Base-by-base conservation (phyloP, 2,888 invertebrate species). In the Blastobasis lacticolella region DNA sequence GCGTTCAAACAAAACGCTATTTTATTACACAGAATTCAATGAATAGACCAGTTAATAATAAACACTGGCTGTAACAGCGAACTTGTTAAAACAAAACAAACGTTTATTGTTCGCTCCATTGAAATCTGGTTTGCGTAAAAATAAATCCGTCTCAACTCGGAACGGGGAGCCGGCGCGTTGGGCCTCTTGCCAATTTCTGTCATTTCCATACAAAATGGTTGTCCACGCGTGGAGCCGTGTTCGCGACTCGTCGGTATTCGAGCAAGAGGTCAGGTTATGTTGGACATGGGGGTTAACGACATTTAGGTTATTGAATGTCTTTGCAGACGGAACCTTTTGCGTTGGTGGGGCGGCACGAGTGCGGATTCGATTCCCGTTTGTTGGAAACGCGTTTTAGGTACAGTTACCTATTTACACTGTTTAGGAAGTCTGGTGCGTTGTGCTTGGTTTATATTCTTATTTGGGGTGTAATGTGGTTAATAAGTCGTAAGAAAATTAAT, bases 41-140 rank as follows among this genome's bases (percentile, higher is more conserved):
- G 23, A 23, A 23, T 23, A 23, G 23, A 3, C 23, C 2, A 23
- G 23, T 23, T 23, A 23, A 23, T 23, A 23, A 23, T 23, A 23
- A 23, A 23, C 23, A 23, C 23, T 23, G 23, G 23, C 23, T 23
- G 23, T 23, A 23, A 23, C 23, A 23, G 23, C 23, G 23, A 23
- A 23, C 23, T 23, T 23, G 23, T 23, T 23, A 23, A 23, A 23
- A 23, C 23, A 23, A 23, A 23, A 23, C 47, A 48, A 49, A 51
- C 41, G 41, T 51, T 49, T 49, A 53, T 60, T 57, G 62, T 64
- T 63, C 66, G 37, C 62, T 66, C 75, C 75, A 81, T 84, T 81
- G 80, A 78, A 79, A 83, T 80, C 71, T 82, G 71, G 75, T 76
- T 71, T 73, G 65, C 75, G 78, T 75, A 70, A 73, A 75, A 78